Percentiles rank a stretch among this genome's conserved stretches.
phyloP scores from a whole-genome alignment of 2,113 vertebrate genomes.

The Chionodraco myersi region DNA sequence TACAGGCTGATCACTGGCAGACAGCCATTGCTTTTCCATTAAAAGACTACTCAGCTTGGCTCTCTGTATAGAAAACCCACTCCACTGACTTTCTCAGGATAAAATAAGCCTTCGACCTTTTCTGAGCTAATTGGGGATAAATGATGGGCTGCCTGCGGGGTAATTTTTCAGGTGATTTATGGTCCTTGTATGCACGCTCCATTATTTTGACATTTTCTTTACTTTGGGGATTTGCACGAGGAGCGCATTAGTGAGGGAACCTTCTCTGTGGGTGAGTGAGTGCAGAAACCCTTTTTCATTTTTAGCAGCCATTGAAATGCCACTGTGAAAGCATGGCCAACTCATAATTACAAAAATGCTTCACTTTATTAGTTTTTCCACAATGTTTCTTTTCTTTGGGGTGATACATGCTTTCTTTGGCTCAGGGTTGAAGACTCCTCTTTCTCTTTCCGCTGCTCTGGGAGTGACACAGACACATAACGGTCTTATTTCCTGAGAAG shows the following conservation, averaged over 20 bases:
- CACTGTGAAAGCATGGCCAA: neutral
- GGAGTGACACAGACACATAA: constrained; percentile 17
- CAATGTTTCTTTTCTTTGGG: constrained; percentile 4
- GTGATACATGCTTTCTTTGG: constrained; percentile 43
- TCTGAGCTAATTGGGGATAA: constrained; percentile 6
- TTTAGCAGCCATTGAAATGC: neutral
- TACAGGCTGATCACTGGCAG: constrained; percentile 27
- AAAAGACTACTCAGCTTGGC: constrained; percentile 20
- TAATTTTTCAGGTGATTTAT: constrained; percentile 22
- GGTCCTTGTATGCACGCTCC: neutral
- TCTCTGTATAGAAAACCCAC: neutral
- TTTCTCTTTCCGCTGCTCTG: constrained; percentile 25
- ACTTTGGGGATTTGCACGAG: constrained; percentile 1
- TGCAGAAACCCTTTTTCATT: constrained; percentile 1
- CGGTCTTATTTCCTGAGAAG: constrained; percentile 31
- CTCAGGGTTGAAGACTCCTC: constrained; percentile 14
- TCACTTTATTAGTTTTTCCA: neutral
- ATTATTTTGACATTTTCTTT: constrained; percentile 5
- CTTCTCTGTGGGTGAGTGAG: neutral
- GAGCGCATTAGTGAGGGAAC: neutral
- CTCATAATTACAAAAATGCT: constrained; percentile 10
- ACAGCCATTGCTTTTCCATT: constrained; percentile 14
- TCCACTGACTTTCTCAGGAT: neutral
- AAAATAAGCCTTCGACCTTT: constrained; percentile 12
- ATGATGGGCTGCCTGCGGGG: neutral